A percentile compares a stretch with the other conserved stretches of the same genome.
Evolutionary conservation across 2,888 invertebrate species (phyloP).

Genomic region (Chymomyza procnemis): DNA sequence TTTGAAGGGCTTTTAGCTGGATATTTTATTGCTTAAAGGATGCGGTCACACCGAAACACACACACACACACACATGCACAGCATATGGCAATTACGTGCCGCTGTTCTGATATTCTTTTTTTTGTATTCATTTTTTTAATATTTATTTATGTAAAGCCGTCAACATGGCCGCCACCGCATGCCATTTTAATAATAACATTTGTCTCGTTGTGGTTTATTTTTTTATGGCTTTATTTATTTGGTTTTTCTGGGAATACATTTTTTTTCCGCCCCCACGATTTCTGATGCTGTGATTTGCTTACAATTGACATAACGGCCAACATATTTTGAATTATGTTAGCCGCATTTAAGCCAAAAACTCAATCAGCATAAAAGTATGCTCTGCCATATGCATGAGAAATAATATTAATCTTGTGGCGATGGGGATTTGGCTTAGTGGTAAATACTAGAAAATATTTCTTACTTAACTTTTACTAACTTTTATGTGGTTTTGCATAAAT

Average conservation of each 20-base stretch:
- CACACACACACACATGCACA: background rate
- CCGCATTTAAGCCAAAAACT: slow-evolving; percentile 61
- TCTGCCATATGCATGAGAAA: slow-evolving; percentile 37
- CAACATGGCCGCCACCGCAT: slow-evolving; percentile 15
- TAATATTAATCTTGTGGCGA: background rate
- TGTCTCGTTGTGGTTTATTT: slow-evolving; percentile 53
- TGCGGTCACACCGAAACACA: slow-evolving; percentile 12
- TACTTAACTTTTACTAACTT: no score
- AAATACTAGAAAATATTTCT: no score
- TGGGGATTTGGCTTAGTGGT: no score
- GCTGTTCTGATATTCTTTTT: background rate
- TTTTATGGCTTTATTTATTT: slow-evolving; percentile 36
- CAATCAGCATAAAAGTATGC: slow-evolving; percentile 67
- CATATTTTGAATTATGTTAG: slow-evolving; percentile 64
- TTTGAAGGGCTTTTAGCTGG: slow-evolving; percentile 67
- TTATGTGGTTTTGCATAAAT: no score
- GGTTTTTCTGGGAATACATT: background rate
- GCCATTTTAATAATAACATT: slow-evolving; percentile 69
- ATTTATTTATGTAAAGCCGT: slow-evolving; percentile 7
- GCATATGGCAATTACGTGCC: slow-evolving; percentile 23
- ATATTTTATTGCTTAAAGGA: slow-evolving; percentile 69
- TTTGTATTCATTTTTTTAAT: slow-evolving; percentile 40
- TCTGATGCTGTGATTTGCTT: slow-evolving; percentile 59
- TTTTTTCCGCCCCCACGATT: slow-evolving; percentile 15
- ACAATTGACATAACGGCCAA: slow-evolving; percentile 65